phyloP scores from a whole-genome alignment of 2,797 vertebrate species.

The Hephaestus fuliginosus region DNA sequence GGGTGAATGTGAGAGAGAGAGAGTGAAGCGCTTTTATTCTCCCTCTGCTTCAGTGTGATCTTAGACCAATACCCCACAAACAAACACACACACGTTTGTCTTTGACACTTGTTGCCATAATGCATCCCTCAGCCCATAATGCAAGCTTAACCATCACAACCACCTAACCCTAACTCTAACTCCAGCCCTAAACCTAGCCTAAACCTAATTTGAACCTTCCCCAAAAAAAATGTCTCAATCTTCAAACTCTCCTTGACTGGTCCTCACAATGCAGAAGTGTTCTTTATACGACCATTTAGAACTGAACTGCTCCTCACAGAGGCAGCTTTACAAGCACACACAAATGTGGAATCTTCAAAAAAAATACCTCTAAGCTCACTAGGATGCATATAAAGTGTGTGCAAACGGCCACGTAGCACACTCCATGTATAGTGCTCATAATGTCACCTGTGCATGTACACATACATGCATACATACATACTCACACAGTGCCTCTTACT shows the following conservation, averaged over 20 bases:
- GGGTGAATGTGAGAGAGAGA: background rate
- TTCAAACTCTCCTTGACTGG: background rate
- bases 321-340: background rate
- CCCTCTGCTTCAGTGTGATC: background rate
- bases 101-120: background rate
- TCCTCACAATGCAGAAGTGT: background rate
- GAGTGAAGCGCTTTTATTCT: background rate
- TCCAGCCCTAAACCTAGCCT: background rate
- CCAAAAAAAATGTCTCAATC: background rate
- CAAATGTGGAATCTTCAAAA: background rate
- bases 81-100: background rate
- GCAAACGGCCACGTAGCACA: background rate
- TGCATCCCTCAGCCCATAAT: background rate
- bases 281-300: background rate
- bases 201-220: no score
- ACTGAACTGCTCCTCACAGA: background rate
- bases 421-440: background rate
- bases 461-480: background rate
- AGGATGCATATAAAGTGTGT: background rate
- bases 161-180: background rate
- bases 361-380: no score
- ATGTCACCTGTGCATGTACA: background rate
- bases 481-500: constrained; percentile 22
- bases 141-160: background rate
- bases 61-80: background rate